Conservation (phyloP, 2,113 vertebrate species). For the Cottus gobio region DNA sequence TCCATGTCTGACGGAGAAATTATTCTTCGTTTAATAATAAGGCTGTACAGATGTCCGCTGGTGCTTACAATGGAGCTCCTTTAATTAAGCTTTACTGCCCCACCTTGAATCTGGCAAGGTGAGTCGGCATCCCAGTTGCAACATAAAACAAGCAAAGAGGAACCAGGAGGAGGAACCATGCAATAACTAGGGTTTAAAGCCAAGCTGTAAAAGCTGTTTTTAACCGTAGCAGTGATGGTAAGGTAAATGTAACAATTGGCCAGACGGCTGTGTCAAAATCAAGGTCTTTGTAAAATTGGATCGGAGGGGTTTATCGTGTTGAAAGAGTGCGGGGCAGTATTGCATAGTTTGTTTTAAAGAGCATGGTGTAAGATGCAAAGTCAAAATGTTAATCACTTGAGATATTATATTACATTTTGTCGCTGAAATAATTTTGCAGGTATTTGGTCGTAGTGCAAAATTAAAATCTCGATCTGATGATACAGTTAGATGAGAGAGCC, state of each 20-base stretch:
- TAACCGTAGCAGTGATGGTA: not conserved
- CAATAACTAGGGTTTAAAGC: not conserved
- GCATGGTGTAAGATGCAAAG: not conserved
- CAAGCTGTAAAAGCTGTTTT: not conserved
- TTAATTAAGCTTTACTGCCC: slow-evolving; percentile 37
- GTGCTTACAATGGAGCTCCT: slow-evolving; percentile 14
- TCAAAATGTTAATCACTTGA: not conserved
- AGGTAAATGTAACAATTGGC: not conserved
- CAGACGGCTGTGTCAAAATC: not conserved
- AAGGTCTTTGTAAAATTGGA: not conserved
- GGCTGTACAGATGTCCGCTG: slow-evolving; percentile 28
- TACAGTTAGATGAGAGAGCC: not conserved
- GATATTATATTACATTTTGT: not conserved
- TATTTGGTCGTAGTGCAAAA: not conserved
- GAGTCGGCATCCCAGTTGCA: slow-evolving; percentile 22
- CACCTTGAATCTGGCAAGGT: slow-evolving; percentile 34
- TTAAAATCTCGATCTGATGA: not conserved
- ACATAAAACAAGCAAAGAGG: slow-evolving; percentile 6
- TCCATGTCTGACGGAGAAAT: slow-evolving; percentile 20
- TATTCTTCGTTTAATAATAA: slow-evolving; percentile 39
- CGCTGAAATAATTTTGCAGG: not conserved
- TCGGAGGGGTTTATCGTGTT: not conserved
- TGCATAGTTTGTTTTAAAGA: not conserved
- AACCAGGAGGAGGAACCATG: not conserved
- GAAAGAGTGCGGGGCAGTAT: not conserved